Evolutionary conservation across 2,888 invertebrate genomes (phyloP).

Genomic region (Drosophila anomelani): DNA sequence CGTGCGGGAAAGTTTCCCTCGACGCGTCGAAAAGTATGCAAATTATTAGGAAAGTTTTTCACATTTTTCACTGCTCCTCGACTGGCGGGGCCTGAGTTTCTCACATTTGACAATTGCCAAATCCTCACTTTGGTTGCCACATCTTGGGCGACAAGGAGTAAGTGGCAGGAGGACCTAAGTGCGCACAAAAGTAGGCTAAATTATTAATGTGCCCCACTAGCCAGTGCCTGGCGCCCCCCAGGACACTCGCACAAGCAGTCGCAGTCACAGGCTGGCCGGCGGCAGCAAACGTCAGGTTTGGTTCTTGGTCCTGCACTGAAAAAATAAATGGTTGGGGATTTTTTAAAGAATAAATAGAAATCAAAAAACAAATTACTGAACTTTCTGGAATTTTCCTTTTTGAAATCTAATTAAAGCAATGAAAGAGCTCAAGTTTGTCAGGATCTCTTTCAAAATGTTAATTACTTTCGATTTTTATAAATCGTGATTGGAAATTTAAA

Average conservation of each 20-base stretch:
- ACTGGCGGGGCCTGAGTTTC: slow-evolving; percentile 29
- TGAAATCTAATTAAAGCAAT: background rate
- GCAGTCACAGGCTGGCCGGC: slow-evolving; percentile 19
- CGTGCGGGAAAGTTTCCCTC: slow-evolving; percentile 55
- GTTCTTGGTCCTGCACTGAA: background rate
- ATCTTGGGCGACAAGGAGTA: slow-evolving; percentile 31
- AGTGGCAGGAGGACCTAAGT: slow-evolving; percentile 34
- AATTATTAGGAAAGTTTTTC: slow-evolving; percentile 77
- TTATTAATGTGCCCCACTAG: slow-evolving; percentile 40
- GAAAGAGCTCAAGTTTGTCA: background rate
- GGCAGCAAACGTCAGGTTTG: slow-evolving; percentile 24
- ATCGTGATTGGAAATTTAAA: slow-evolving; percentile 5
- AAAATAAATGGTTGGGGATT: background rate
- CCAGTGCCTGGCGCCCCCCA: slow-evolving; percentile 8
- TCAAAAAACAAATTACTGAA: background rate
- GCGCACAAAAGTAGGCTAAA: slow-evolving; percentile 43
- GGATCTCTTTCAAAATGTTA: background rate
- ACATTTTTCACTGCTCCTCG: slow-evolving; percentile 62
- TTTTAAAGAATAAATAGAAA: background rate
- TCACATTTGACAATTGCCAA: slow-evolving; percentile 67
- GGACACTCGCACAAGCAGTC: slow-evolving; percentile 4
- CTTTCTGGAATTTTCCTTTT: background rate
- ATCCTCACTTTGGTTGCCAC: slow-evolving; percentile 53
- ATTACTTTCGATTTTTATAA: background rate
- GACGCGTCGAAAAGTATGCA: slow-evolving; percentile 72